These are phyloP conservation scores for Epirrhoe tristata DNA, from an alignment of 2,888 invertebrate genomes.

Conservation along the genomic window DNA sequence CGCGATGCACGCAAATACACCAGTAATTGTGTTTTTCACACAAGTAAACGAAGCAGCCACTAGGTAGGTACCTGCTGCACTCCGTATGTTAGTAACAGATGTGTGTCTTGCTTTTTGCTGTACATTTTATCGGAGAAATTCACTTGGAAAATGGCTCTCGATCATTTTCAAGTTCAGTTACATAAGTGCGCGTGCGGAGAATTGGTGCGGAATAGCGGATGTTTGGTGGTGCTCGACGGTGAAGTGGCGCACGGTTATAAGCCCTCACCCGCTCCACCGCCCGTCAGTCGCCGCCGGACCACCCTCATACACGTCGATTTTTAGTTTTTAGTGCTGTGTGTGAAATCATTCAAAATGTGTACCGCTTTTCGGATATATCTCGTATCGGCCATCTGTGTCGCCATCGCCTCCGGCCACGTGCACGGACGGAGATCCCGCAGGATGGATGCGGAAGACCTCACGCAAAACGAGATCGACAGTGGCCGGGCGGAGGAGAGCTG, in stretches of 20 bases:
- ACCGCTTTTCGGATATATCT: conserved; percentile 78
- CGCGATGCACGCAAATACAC: conserved; percentile 66
- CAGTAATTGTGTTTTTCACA: conserved; percentile 68
- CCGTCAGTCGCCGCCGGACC: conserved; percentile 78
- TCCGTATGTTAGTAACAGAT: conserved; percentile 67
- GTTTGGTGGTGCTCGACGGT: conserved; percentile 82
- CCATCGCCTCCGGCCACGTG: conserved; percentile 71
- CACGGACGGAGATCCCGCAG: conserved; percentile 78
- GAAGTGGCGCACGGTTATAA: conserved; percentile 83
- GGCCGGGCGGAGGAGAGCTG: conserved; percentile 80
- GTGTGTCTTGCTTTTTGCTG: conserved; percentile 78
- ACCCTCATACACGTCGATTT: conserved; percentile 76
- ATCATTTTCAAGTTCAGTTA: conserved; percentile 86
- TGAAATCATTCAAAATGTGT: conserved; percentile 72
- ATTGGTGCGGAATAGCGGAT: conserved; percentile 86
- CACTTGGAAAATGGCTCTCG: conserved; percentile 84
- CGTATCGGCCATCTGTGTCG: conserved; percentile 75
- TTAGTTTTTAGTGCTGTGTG: conserved; percentile 76
- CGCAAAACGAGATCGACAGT: conserved; percentile 80
- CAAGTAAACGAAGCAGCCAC: conserved; percentile 54
- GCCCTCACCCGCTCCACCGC: conserved; percentile 73
- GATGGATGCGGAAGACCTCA: conserved; percentile 74
- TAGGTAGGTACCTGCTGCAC: conserved; percentile 47
- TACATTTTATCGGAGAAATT: conserved; percentile 86
- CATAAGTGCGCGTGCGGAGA: conserved; percentile 84